Evolutionary conservation across 2,797 vertebrate genomes (phyloP), one percentile per base, ranked within the genome.

Genomic region (Cyclura pinguis): DNA sequence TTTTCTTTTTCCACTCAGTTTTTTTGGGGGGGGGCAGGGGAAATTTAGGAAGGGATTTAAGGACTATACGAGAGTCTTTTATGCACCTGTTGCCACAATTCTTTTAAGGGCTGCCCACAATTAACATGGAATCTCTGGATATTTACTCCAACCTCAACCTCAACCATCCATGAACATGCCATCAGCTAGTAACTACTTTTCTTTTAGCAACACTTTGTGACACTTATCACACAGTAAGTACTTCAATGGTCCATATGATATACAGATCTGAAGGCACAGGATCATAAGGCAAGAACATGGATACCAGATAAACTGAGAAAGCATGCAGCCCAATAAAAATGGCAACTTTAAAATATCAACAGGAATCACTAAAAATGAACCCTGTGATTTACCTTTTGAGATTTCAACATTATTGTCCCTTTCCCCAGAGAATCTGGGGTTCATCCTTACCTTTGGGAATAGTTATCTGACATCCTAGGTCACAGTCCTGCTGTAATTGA

Each of bases 401-500:
- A 32, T 38, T 12, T 32, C 67, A 18, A 27, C 38, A 67, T 64
- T 12, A 24, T 78, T 20, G 64, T 47, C 47, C 32, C 57, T 67
- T 47, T 77, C 38, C 78, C 62, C 62, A 81, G 83, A 92, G 88
- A 81, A 24, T 3, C 86, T 86, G 88, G 88, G 29, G 87, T 78
- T 24, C 67, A 89, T 84, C 77, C 96, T 95, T 98, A 99, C 99
- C 98, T 99, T 99, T 99, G 89, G 99, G 99, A 94, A 99, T 98
- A 96, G 98, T 98, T 97, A 99, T 98, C 97, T 99, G 98, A 97
- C 99, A 99, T 92, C 98, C 98, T 94, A 99, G 96, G 97, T 99
- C 98, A 82, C 97, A 98, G 97, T 98, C 98, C 97, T 98, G 98
- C 94, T 98, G 97, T 93, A 99, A 94, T 92, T 98, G 98, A 96